phyloP scores from a whole-genome alignment of 1,140 invertebrate genomes.

The Temnothorax nylanderi region DNA sequence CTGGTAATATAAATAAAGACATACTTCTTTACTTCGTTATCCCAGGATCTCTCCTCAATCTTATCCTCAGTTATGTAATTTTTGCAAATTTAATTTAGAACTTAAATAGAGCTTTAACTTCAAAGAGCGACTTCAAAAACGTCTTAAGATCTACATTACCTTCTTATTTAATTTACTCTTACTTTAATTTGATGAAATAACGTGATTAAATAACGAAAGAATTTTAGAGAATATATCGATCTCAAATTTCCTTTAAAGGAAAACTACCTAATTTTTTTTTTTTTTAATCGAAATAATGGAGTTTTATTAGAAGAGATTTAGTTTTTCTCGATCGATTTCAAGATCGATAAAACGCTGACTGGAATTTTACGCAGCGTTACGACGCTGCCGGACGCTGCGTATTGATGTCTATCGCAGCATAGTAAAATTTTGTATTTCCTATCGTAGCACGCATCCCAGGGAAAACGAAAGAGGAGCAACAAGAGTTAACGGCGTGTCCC shows the following conservation, averaged over 20 bases:
- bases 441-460: background rate
- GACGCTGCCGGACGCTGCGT: background rate
- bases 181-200: background rate
- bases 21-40: constrained; percentile 65
- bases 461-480: constrained; percentile 37
- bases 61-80: background rate
- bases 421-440: constrained; percentile 31
- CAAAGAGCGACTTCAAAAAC: background rate
- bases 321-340: background rate
- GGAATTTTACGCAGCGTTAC: background rate
- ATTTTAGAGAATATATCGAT: background rate
- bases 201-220: background rate
- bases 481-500: constrained; percentile 41
- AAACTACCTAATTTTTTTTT: background rate
- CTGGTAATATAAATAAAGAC: constrained; percentile 74
- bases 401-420: background rate
- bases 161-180: background rate
- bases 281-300: background rate
- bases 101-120: background rate
- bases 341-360: background rate
- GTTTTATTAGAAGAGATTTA: background rate
- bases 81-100: background rate
- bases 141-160: background rate
- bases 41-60: background rate
- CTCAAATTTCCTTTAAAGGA: background rate